phyloP scores from a whole-genome alignment of 1,140 invertebrate genomes.

The Callitettix versicolor region DNA sequence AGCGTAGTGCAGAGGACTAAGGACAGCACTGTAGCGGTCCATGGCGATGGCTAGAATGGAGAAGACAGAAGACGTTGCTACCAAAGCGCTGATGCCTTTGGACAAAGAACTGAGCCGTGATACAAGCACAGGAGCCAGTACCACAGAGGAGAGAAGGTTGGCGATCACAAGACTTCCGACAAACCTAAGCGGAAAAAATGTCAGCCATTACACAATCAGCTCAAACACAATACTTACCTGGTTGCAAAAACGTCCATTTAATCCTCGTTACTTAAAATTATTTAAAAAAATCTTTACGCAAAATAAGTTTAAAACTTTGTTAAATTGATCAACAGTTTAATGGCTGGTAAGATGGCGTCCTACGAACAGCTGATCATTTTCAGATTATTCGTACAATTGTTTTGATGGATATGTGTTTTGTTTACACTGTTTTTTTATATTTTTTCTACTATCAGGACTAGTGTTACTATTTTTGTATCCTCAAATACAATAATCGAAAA shows the following conservation, averaged over 20 bases:
- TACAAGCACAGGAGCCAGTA: conserved; percentile 39
- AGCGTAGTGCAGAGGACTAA: conserved; percentile 42
- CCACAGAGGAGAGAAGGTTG: conserved; percentile 38
- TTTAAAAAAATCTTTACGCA: neutral
- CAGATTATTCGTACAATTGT: too few species aligned
- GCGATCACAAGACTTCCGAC: conserved; percentile 44
- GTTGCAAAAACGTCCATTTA: neutral
- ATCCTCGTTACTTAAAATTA: neutral
- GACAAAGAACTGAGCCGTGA: conserved; percentile 31
- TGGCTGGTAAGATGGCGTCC: too few species aligned
- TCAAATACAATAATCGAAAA: too few species aligned
- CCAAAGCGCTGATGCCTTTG: conserved; percentile 35
- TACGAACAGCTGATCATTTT: too few species aligned
- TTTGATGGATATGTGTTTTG: too few species aligned
- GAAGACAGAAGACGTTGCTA: conserved; percentile 39
- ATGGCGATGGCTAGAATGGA: conserved; percentile 42
- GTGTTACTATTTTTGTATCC: too few species aligned
- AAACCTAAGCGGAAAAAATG: conserved; percentile 33
- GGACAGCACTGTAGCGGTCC: conserved; percentile 43
- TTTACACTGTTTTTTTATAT: too few species aligned
- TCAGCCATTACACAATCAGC: too few species aligned
- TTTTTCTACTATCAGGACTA: too few species aligned
- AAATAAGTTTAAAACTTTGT: too few species aligned
- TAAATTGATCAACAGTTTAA: too few species aligned
- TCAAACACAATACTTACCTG: too few species aligned